Conservation (phyloP, 2,888 invertebrate species). For the Trachelus troglodyta region DNA sequence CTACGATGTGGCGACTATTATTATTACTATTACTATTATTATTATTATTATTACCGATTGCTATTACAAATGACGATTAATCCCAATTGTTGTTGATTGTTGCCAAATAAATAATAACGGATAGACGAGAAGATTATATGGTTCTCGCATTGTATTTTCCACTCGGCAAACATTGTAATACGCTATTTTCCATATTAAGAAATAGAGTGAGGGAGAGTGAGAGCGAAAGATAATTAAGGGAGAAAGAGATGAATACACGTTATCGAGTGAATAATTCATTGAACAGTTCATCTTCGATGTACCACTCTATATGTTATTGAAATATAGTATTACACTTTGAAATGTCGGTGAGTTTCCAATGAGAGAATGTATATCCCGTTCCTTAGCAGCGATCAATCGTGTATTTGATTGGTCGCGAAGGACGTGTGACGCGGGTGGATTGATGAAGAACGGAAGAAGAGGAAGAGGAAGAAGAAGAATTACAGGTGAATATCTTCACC, state of each 20-base stretch:
- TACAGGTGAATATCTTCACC: background rate
- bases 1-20: background rate
- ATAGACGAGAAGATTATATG: constrained; percentile 19
- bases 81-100: constrained; percentile 65
- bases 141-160: constrained; percentile 50
- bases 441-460: too few relatives aligned
- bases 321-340: constrained; percentile 50
- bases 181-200: constrained; percentile 56
- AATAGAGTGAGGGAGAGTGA: constrained; percentile 10
- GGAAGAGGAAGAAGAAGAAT: background rate
- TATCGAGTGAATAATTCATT: constrained; percentile 52
- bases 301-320: constrained; percentile 58
- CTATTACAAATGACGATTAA: constrained; percentile 28
- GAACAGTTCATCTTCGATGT: constrained; percentile 56
- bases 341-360: background rate
- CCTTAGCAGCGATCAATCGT: background rate
- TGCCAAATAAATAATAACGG: constrained; percentile 60
- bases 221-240: constrained; percentile 12
- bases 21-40: constrained; percentile 12
- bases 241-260: constrained; percentile 27
- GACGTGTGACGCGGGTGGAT: too few relatives aligned
- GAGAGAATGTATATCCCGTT: background rate
- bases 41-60: constrained; percentile 8
- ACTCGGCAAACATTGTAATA: constrained; percentile 52
- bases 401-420: background rate